Base-by-base conservation (phyloP, 2,888 invertebrate genomes). In the Drosophila vallismaia region DNA sequence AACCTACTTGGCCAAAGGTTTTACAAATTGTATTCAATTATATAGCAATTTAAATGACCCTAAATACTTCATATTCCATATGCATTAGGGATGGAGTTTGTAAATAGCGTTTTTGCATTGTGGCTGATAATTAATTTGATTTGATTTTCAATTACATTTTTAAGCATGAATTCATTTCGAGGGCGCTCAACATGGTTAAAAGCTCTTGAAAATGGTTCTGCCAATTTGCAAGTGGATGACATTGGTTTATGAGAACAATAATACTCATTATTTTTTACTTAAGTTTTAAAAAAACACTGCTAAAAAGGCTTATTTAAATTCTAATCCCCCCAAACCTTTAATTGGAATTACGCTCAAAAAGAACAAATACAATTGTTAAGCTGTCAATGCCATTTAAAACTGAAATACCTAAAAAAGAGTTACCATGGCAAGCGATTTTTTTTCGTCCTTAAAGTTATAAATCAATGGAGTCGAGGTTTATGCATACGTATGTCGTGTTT, bases 361-460 rank as follows among this genome's bases (percentile, higher is more conserved):
- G 62, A 73, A 52, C 51, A 49, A 12, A 40, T 46, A 49, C 49
- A 38, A 45, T 6, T 51, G 46, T 38, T 75, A 74, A 75, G 57
- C 70, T 46, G 49, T 49, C 49, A 58, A 73, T 49, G n/a, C 29
- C 24, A 46, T 26, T 24, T 19, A 33, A 10, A 33, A 10, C 14
- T 5, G 14, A 8, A 8, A 33, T 1, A 33, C 33, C 33, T 9
- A 63, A 63, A 48, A 50, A 63, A 53, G 24, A 31, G 19, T 9
- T n/a, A 2, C 29, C 54, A 19, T 8, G 28, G 31, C 44, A 10
- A 36, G 24, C 14, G 29, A 40, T 19, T 28, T 50, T 67, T 72
- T 79, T 79, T 77, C 76, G 54, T 73, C 68, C 72, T 57, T 63
- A 67, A 71, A 66, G 75, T 60, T 83, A 72, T 83, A 79, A 80